phyloP scores from a whole-genome alignment of 2,888 invertebrate genomes.

The Gibbula magus region DNA sequence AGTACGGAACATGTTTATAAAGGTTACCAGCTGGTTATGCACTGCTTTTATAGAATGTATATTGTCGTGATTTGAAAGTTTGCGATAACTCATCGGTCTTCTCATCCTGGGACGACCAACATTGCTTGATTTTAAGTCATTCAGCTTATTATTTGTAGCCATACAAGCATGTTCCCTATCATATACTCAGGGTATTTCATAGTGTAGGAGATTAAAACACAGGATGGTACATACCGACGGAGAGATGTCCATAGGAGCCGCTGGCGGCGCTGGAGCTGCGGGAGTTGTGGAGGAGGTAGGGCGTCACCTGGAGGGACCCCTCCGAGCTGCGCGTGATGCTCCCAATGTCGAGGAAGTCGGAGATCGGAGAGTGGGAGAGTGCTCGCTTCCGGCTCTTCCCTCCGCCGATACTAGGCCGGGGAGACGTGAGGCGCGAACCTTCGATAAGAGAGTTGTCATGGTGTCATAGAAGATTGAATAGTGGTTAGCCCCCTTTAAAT shows the following conservation, averaged over 20 bases:
- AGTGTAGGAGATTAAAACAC: too few relatives aligned
- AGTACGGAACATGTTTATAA: too few relatives aligned
- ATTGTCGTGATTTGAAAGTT: too few relatives aligned
- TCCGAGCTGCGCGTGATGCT: slow-evolving; percentile 97
- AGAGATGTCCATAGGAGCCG: slow-evolving; percentile 96
- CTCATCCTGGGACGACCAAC: too few relatives aligned
- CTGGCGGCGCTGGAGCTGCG: slow-evolving; percentile 82
- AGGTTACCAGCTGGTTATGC: too few relatives aligned
- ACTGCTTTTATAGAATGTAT: too few relatives aligned
- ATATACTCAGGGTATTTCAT: neutral
- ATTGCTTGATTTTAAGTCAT: neutral
- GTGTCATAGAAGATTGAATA: too few relatives aligned
- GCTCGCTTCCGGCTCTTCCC: slow-evolving; percentile 87
- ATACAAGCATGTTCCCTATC: neutral
- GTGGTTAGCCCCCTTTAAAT: too few relatives aligned
- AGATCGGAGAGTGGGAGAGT: slow-evolving; percentile 92
- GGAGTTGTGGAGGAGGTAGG: slow-evolving; percentile 65
- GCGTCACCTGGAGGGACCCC: slow-evolving; percentile 81
- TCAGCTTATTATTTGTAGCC: neutral
- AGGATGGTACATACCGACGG: slow-evolving; percentile 82
- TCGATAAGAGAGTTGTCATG: too few relatives aligned
- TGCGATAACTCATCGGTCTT: too few relatives aligned
- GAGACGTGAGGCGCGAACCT: slow-evolving; percentile 84
- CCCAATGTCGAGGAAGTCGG: slow-evolving; percentile 95
- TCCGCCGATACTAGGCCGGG: slow-evolving; percentile 77